Base-by-base conservation (phyloP, 2,797 vertebrate genomes). In the Lithobates pipiens region DNA sequence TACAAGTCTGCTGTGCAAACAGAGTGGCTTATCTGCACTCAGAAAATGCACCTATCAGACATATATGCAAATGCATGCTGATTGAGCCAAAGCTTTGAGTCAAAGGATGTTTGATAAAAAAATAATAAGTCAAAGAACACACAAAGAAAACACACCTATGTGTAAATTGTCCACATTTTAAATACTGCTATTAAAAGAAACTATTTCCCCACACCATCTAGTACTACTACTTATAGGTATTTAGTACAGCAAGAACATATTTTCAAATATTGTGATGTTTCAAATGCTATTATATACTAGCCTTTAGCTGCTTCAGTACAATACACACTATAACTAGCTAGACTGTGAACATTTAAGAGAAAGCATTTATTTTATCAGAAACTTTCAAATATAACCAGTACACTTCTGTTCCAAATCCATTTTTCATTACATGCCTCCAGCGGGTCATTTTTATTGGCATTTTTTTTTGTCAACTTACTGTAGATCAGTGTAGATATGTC, bases 91-190 rank as follows among this genome's bases (percentile, higher is more conserved):
- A 5, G 25, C 67, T 86, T 77, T 46, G 54, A 63, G 36, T 67
- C 75, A 72, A 83, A 78, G 75, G 68, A 44, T 57, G 50, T 44
- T 54, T 78, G 85, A 86, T 86, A 83, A 86, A 69, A 83, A 75
- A 68, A 10, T 83, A 72, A 70, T 77, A 65, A 77, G 79, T 61
- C 79, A 72, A 27, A 15, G 34, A 86, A 82, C 39, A 76, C 54
- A 71, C 9, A 34, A 36, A 82, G 50, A 72, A 32, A 32, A 75
- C 57, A 74, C 39, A 29, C 8, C n/a, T 23, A 65, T 72, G 50
- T 72, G 34, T 71, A 79, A 63, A 85, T 78, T n/a, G 15, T 29
- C 18, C 50, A 74, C 76, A 72, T 18, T 36, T 72, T 69, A 27
- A 54, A 70, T 21, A 27, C 25, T 63, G 61, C 23, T 5, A 63